Base-by-base conservation (phyloP, 1,140 invertebrate genomes). In the Papilio polyxenes region DNA sequence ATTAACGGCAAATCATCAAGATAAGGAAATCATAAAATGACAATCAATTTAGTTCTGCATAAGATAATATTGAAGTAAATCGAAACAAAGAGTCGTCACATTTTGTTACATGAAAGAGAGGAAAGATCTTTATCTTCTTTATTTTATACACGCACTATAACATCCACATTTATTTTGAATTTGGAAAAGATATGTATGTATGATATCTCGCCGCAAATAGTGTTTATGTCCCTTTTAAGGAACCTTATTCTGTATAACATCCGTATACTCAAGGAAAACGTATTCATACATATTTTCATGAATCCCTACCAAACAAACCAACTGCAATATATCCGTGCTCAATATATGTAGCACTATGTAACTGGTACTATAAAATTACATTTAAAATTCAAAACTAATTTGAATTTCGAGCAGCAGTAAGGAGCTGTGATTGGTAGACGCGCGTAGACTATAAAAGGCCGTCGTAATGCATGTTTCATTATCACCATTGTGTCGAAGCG, bases 381-480 rank as follows among this genome's bases (percentile, higher is more conserved):
- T 86, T 87, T 78, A 74, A 82, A 75, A 84, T 86, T 86, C 83
- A 84, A 85, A 87, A 85, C 83, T 83, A 80, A 83, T 85, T 83
- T 86, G 84, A 85, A 80, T 86, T 83, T 72, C 81, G 83, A 86
- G 85, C 83, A 75, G 81, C 75, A 81, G 83, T 84, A 88, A 89
- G 85, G 85, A 85, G 85, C 83, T 76, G n/a, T 87, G 89, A 88
- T 89, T 89, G 89, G 88, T 83, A 81, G 83, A 7, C 56, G 87
- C 81, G 86, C 86, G 87, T 88, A 88, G 53, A 85, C 83, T 84
- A 88, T 82, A 87, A 92, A 87, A 87, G 86, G 74, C 84, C 84
- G 77, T 78, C 81, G 87, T 87, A 88, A 89, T 92, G 87, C 87
- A 92, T 90, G 88, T 89, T 92, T 92, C 86, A 92, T 92, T 89